A percentile compares a stretch with the other conserved stretches of the same genome.
Conservation (phyloP, 2,888 invertebrate genomes). For the Rhogogaster chlorosoma region DNA sequence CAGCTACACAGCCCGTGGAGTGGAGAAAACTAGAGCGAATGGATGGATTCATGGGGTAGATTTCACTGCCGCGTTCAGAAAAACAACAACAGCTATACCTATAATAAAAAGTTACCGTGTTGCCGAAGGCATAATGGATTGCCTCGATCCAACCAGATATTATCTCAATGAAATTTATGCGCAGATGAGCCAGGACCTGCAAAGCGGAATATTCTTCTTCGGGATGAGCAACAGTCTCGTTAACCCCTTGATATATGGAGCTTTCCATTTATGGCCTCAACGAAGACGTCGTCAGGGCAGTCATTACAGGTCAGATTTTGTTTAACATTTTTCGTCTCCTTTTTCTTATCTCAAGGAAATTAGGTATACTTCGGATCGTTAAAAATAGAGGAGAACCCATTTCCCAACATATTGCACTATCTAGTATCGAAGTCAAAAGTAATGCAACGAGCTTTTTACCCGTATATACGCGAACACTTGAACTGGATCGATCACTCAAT, state of each 20-base stretch:
- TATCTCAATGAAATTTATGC: conserved; percentile 61
- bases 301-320: conserved; percentile 65
- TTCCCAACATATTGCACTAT: background rate
- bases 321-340: background rate
- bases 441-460: too few relatives aligned
- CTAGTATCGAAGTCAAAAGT: background rate
- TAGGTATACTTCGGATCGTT: too few relatives aligned
- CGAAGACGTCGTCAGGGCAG: conserved; percentile 70
- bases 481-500: too few relatives aligned
- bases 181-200: conserved; percentile 85
- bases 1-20: too few relatives aligned
- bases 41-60: background rate
- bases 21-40: background rate
- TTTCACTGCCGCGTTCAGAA: background rate
- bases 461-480: too few relatives aligned
- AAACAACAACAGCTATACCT: background rate
- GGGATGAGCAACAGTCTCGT: conserved; percentile 93
- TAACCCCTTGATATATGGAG: conserved; percentile 92
- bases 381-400: too few relatives aligned
- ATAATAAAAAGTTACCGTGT: too few relatives aligned
- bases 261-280: conserved; percentile 90
- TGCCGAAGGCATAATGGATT: background rate
- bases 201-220: conserved; percentile 89
- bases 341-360: background rate
- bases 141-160: background rate